phyloP scores from a whole-genome alignment of 2,888 invertebrate species.

The Elmis aenea region DNA sequence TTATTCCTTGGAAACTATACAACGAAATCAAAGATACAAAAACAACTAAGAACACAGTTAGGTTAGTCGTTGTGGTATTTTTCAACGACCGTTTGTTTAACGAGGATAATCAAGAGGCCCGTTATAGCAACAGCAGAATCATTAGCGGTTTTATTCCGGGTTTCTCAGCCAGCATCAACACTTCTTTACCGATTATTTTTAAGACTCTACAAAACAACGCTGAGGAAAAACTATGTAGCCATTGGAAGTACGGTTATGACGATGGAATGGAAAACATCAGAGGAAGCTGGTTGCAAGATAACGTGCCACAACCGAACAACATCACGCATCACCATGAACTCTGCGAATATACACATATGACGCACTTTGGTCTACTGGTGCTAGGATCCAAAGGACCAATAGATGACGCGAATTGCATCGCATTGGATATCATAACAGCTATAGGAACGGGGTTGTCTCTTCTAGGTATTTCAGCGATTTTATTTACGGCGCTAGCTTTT shows the following conservation, averaged over 20 bases:
- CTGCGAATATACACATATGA: constrained; percentile 9
- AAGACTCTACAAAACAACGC: background rate
- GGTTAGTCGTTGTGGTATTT: background rate
- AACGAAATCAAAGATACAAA: background rate
- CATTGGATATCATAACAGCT: too few species aligned
- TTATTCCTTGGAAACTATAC: background rate
- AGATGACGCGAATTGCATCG: too few species aligned
- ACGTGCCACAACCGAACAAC: background rate
- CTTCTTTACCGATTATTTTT: background rate
- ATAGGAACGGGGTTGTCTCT: constrained; percentile 50
- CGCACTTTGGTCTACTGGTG: constrained; percentile 11
- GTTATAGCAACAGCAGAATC: background rate
- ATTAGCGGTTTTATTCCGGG: background rate
- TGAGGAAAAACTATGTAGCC: background rate
- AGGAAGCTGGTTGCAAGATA: background rate
- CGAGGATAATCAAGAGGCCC: background rate
- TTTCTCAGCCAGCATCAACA: background rate
- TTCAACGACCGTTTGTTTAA: constrained; percentile 1
- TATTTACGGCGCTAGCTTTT: constrained; percentile 49
- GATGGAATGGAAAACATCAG: background rate
- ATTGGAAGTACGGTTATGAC: constrained; percentile 2
- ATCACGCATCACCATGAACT: too few species aligned
- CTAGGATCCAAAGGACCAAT: too few species aligned
- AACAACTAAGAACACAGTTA: background rate
- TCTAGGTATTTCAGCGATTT: constrained; percentile 46